A percentile compares a stretch with the other conserved stretches of the same genome.
phyloP scores from a whole-genome alignment of 2,797 vertebrate species.

The Siniperca obscura region DNA sequence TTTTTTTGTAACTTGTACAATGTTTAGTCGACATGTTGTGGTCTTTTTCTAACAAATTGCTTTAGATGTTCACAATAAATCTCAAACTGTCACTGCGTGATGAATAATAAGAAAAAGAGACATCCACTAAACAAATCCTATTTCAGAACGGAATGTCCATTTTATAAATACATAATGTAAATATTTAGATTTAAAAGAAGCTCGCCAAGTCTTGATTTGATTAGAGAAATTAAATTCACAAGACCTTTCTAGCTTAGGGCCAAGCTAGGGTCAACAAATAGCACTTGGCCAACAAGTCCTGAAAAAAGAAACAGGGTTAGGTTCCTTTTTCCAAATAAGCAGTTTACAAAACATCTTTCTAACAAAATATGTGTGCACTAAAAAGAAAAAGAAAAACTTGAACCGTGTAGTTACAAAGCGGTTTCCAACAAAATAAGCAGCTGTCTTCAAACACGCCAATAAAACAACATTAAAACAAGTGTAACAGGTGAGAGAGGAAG shows the following conservation, averaged over 20 bases:
- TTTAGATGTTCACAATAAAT: conserved; percentile 59
- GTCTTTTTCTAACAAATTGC: conserved; percentile 29
- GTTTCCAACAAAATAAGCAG: conserved; percentile 22
- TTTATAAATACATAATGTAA: conserved; percentile 51
- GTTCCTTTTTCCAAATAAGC: neutral
- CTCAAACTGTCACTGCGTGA: conserved; percentile 17
- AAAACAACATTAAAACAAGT: conserved; percentile 20
- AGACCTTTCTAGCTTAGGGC: conserved; percentile 25
- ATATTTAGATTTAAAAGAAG: conserved; percentile 53
- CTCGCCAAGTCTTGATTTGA: conserved; percentile 43
- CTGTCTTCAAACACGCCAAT: conserved; percentile 10
- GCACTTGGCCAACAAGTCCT: conserved; percentile 13
- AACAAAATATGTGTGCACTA: conserved; percentile 6
- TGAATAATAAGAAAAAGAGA: conserved; percentile 16
- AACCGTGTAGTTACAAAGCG: neutral
- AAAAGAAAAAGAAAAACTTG: neutral
- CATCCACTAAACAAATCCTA: conserved; percentile 18
- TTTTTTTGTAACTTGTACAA: conserved; percentile 9
- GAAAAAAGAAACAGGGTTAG: neutral
- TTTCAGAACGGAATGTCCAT: conserved; percentile 30
- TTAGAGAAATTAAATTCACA: conserved; percentile 56
- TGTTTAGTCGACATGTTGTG: conserved; percentile 19
- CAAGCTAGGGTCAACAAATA: conserved; percentile 15
- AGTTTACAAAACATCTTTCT: conserved; percentile 2
- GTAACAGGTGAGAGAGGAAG: conserved; percentile 1